Percentiles rank a stretch among this genome's conserved stretches.
These are phyloP conservation scores for Gonioctena quinquepunctata DNA, from an alignment of 1,140 invertebrate genomes.

Conservation along the genomic window DNA sequence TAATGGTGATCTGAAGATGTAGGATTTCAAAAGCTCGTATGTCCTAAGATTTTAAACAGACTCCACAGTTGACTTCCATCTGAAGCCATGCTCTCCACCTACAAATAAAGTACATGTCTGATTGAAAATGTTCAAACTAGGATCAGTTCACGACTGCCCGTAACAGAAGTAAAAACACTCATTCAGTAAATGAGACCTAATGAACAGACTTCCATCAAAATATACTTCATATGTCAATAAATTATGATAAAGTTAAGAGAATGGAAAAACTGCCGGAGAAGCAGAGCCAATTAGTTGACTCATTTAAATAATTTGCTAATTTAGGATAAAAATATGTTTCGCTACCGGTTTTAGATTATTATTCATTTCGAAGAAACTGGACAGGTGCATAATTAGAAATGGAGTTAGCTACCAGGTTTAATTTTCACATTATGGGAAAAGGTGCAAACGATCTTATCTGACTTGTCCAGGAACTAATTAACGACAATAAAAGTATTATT, in stretches of 20 bases:
- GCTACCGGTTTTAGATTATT: constrained; percentile 37
- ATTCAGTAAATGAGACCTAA: constrained; percentile 3
- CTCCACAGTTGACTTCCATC: too few relatives aligned
- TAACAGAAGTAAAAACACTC: neutral
- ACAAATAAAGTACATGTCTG: neutral
- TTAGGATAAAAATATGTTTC: constrained; percentile 32
- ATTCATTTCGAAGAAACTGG: constrained; percentile 13
- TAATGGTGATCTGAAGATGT: too few relatives aligned
- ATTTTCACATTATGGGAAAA: neutral
- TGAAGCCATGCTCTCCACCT: too few relatives aligned
- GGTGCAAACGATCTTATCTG: too few relatives aligned
- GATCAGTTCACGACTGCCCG: neutral
- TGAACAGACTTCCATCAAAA: constrained; percentile 13
- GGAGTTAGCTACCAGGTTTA: neutral
- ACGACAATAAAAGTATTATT: too few relatives aligned
- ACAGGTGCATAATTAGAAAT: constrained; percentile 16
- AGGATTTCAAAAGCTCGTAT: too few relatives aligned
- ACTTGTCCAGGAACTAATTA: too few relatives aligned
- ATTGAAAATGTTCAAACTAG: neutral
- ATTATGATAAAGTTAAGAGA: constrained; percentile 29
- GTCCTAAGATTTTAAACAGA: too few relatives aligned
- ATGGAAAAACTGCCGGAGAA: constrained; percentile 21
- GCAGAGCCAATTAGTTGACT: constrained; percentile 30
- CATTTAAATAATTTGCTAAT: constrained; percentile 38
- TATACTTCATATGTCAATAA: constrained; percentile 23